These are phyloP conservation scores for Chrysomela aeneicollis DNA, from an alignment of 2,888 invertebrate species.

Conservation along the genomic window DNA sequence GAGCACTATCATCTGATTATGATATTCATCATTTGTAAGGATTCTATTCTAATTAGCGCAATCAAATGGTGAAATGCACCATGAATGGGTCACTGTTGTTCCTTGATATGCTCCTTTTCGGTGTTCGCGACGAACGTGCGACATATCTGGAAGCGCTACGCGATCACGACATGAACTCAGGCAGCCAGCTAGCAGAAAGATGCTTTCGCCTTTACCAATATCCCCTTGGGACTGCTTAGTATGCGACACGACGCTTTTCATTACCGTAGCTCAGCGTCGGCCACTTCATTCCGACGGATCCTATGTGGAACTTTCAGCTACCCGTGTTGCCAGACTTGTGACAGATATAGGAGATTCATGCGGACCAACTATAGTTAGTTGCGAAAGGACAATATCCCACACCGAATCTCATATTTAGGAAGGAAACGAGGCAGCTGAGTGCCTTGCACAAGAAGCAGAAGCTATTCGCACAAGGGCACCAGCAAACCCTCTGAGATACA, in stretches of 20 bases:
- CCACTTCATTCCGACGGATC: slow-evolving; percentile 53
- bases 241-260: slow-evolving; percentile 69
- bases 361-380: not conserved
- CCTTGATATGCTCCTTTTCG: not conserved
- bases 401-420: too few relatives aligned
- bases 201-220: slow-evolving; percentile 6
- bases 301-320: slow-evolving; percentile 45
- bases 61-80: too few relatives aligned
- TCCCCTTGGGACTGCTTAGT: slow-evolving; percentile 62
- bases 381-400: not conserved
- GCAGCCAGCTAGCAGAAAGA: not conserved
- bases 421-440: too few relatives aligned
- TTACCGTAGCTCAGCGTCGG: slow-evolving; percentile 64
- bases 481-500: too few relatives aligned
- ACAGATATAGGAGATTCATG: slow-evolving; percentile 1
- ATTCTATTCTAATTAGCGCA: too few relatives aligned
- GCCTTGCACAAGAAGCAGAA: too few relatives aligned
- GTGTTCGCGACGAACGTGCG: not conserved
- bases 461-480: too few relatives aligned
- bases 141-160: not conserved
- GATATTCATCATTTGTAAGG: too few relatives aligned
- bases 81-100: not conserved
- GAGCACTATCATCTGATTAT: too few relatives aligned
- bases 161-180: not conserved
- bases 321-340: slow-evolving; percentile 6